phyloP scores from a whole-genome alignment of 2,888 invertebrate species.

The Abrostola tripartita region DNA sequence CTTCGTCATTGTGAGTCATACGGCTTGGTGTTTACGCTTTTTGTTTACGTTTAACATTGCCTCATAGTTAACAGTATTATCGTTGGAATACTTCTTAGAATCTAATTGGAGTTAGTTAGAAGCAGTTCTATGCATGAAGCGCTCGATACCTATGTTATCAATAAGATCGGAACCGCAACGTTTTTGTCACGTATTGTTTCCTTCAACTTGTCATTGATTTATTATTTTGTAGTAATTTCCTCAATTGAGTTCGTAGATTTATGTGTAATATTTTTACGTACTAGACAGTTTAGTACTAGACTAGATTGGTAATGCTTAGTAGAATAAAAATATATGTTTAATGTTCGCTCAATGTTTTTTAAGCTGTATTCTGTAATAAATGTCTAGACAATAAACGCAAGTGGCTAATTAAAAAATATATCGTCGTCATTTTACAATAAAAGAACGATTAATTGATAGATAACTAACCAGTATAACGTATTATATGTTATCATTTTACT shows the following conservation, averaged over 20 bases:
- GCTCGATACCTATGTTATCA: conserved; percentile 62
- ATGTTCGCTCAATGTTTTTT: conserved; percentile 1
- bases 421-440: too few species aligned
- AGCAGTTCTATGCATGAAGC: conserved; percentile 73
- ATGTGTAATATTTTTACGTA: conserved; percentile 18
- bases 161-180: conserved; percentile 56
- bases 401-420: background rate
- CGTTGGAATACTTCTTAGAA: conserved; percentile 70
- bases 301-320: background rate
- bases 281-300: conserved; percentile 7
- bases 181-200: conserved; percentile 54
- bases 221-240: conserved; percentile 48
- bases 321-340: conserved; percentile 1
- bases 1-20: conserved; percentile 87
- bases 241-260: conserved; percentile 46
- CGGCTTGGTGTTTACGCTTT: conserved; percentile 82
- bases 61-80: conserved; percentile 64
- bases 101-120: conserved; percentile 67
- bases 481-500: too few species aligned
- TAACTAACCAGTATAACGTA: too few species aligned
- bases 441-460: too few species aligned
- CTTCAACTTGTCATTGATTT: conserved; percentile 53
- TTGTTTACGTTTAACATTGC: conserved; percentile 80
- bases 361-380: background rate
- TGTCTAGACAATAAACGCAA: background rate